These are phyloP conservation scores for Spilarctia lutea DNA, from an alignment of 2,888 invertebrate genomes.

Conservation along the genomic window DNA sequence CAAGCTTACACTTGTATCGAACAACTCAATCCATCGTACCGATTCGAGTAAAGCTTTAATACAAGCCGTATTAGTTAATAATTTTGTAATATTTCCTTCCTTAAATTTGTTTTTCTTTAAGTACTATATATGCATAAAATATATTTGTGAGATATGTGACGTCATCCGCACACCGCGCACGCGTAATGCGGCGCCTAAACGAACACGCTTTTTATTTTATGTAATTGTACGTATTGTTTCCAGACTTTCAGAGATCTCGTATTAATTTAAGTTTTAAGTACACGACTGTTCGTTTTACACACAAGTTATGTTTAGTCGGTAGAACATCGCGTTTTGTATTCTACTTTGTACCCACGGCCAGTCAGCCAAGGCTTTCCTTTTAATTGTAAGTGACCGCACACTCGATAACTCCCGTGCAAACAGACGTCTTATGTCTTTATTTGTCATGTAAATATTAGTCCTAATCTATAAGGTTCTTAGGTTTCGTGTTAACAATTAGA, in stretches of 20 bases:
- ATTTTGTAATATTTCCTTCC: background rate
- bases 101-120: background rate
- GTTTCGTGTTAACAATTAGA: conserved; percentile 58
- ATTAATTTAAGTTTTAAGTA: conserved; percentile 82
- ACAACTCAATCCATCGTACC: background rate
- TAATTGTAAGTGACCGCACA: conserved; percentile 60
- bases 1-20: background rate
- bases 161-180: conserved; percentile 14
- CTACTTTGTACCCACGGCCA: conserved; percentile 60
- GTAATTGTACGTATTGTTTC: conserved; percentile 83
- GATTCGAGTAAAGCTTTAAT: background rate
- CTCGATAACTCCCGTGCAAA: conserved; percentile 57
- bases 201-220: conserved; percentile 72
- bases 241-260: conserved; percentile 87
- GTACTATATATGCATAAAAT: background rate
- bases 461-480: conserved; percentile 62
- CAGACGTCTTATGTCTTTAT: conserved; percentile 42
- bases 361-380: conserved; percentile 64
- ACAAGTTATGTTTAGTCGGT: conserved; percentile 77
- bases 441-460: conserved; percentile 71
- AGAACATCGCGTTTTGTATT: conserved; percentile 60
- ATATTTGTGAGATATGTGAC: background rate
- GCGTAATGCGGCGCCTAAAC: conserved; percentile 45
- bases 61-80: conserved; percentile 1
- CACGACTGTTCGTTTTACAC: conserved; percentile 80